These are phyloP conservation scores for Muscina levida DNA, from an alignment of 2,888 invertebrate genomes.

Conservation along the genomic window DNA sequence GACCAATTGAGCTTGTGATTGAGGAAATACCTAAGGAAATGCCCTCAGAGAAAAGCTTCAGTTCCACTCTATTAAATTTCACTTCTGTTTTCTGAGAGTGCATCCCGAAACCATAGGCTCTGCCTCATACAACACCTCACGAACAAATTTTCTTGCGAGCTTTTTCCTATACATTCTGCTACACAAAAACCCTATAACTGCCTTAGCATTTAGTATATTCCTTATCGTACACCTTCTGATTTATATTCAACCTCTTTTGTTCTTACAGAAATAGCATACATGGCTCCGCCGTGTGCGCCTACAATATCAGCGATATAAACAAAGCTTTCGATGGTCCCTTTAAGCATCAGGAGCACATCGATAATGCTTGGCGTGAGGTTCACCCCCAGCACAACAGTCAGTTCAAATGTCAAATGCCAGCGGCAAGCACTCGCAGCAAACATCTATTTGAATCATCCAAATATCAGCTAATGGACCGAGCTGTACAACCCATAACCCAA, in stretches of 20 bases:
- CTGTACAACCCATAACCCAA: conserved; percentile 87
- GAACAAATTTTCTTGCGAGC: too few species aligned
- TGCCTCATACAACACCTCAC: too few species aligned
- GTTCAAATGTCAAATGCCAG: conserved; percentile 83
- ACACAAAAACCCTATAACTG: too few species aligned
- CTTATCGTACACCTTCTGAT: neutral
- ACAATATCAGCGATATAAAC: conserved; percentile 90
- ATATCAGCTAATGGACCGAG: conserved; percentile 93
- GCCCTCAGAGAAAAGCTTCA: too few species aligned
- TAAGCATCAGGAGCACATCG: conserved; percentile 89
- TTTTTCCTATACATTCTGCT: too few species aligned
- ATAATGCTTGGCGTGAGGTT: conserved; percentile 88
- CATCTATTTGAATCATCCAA: conserved; percentile 84
- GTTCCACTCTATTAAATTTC: too few species aligned
- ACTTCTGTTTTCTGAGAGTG: too few species aligned
- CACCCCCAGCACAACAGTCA: conserved; percentile 82
- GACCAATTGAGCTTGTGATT: too few species aligned
- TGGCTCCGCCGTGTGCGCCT: conserved; percentile 95
- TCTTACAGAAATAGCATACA: conserved; percentile 88
- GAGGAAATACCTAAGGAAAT: too few species aligned
- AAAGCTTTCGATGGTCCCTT: conserved; percentile 91
- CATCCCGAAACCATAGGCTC: too few species aligned
- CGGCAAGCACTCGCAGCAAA: conserved; percentile 73
- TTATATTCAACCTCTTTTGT: too few species aligned
- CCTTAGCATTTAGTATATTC: too few species aligned